Evolutionary conservation across 2,888 invertebrate genomes (phyloP), one percentile per base, ranked within the genome.

Genomic region (Phlogophora meticulosa): DNA sequence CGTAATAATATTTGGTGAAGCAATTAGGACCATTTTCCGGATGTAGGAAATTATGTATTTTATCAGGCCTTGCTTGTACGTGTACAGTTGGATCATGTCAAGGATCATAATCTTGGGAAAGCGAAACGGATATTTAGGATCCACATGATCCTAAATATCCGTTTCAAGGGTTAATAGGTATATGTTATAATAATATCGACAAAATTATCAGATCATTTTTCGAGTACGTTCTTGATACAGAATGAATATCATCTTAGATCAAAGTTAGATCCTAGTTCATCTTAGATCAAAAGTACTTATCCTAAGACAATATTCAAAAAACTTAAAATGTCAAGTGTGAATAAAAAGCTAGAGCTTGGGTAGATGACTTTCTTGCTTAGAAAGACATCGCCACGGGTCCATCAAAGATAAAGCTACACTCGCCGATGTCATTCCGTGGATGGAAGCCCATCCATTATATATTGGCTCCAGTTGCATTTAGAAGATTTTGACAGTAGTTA

Each of bases 21-120:
- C 45, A 64, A 72, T 72, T 72, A 64, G 53, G 57, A 70, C 71
- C 71, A 32, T 52, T 71, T 71, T 57, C 43, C 55, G 51, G 45
- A 45, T 43, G 72, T 57, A 36, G 36, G 42, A 38, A 72, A 48
- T 77, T 57, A 57, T 72, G 28, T 49, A 55, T 76, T 76, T 70
- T 70, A 70, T 76, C 34, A 17, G 24, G 10, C 36, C 11, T 22
- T 11, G 36, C 42, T 74, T 55, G 49, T 57, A 46, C 36, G 42
- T 24, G 42, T 34, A 43, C 49, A 71, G 51, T 17, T 76, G 56
- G 69, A 45, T 51, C 51, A 45, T 28, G 40, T 22, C 52, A 32
- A 69, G 67, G 22, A 7, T 13, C 24, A 38, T 36, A 66, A 38
- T 73, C 24, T 48, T 66, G 36, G 28, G 22, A 10, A 40, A 74